These are phyloP conservation scores for Lasioglossum marginatum DNA, from an alignment of 2,888 invertebrate genomes.

Conservation along the genomic window DNA sequence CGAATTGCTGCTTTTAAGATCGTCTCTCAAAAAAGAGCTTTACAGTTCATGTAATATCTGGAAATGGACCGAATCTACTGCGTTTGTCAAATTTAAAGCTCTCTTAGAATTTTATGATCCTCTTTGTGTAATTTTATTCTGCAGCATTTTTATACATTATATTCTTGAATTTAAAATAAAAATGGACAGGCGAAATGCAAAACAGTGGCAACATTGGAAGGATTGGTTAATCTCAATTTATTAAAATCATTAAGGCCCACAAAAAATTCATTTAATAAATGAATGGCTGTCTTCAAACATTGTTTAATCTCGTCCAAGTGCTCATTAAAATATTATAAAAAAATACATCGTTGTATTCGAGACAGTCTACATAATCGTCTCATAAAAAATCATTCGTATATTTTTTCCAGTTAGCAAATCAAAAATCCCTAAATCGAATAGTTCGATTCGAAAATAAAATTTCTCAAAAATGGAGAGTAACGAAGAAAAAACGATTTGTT, in stretches of 20 bases:
- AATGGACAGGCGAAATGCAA: too few species aligned
- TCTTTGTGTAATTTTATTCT: neutral
- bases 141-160: neutral
- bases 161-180: neutral
- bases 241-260: too few species aligned
- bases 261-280: too few species aligned
- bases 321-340: neutral
- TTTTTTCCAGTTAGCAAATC: too few species aligned
- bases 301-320: neutral
- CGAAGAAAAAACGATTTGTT: neutral
- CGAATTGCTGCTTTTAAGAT: neutral
- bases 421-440: neutral
- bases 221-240: too few species aligned
- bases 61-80: neutral
- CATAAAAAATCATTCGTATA: neutral
- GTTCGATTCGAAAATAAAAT: neutral
- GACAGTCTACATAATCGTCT: neutral
- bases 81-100: neutral
- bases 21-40: neutral
- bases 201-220: too few species aligned
- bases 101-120: neutral
- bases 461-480: neutral
- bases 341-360: neutral
- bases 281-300: neutral
- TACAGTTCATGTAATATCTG: neutral